Conservation (phyloP, 2,113 vertebrate species). For the Trichomycterus rosablanca region DNA sequence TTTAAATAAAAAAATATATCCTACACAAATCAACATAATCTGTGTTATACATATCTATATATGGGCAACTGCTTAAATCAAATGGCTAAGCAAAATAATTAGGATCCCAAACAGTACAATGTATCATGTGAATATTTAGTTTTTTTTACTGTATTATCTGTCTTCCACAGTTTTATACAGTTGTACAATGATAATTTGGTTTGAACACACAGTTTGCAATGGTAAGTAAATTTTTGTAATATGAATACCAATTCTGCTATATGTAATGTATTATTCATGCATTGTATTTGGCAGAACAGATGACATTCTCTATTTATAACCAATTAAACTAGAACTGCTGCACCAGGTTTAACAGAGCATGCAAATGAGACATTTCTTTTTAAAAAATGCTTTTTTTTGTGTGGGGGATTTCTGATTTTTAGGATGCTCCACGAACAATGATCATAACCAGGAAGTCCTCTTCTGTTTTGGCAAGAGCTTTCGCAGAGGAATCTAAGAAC, state of each 20-base stretch:
- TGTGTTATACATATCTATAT: constrained; percentile 15
- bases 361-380: constrained; percentile 72
- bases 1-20: constrained; percentile 32
- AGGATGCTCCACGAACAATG: constrained; percentile 97
- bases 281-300: constrained; percentile 42
- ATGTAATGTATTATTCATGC: constrained; percentile 18
- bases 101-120: constrained; percentile 23
- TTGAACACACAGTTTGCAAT: constrained; percentile 34
- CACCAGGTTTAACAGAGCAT: constrained; percentile 64
- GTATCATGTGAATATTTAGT: constrained; percentile 27
- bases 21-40: constrained; percentile 34
- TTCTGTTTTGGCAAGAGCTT: constrained; percentile 96
- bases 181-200: constrained; percentile 30
- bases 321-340: constrained; percentile 29
- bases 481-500: constrained; percentile 97
- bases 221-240: constrained; percentile 38
- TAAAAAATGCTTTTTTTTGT: constrained; percentile 41
- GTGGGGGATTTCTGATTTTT: constrained; percentile 58
- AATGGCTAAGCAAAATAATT: constrained; percentile 27
- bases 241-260: constrained; percentile 39
- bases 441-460: constrained; percentile 99
- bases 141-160: constrained; percentile 24
- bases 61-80: constrained; percentile 28
- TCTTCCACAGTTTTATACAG: constrained; percentile 18
- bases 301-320: constrained; percentile 28